Evolutionary conservation across 2,797 vertebrate species (phyloP), one percentile per base, ranked within the genome.

Genomic region (Urophycis tenuis): DNA sequence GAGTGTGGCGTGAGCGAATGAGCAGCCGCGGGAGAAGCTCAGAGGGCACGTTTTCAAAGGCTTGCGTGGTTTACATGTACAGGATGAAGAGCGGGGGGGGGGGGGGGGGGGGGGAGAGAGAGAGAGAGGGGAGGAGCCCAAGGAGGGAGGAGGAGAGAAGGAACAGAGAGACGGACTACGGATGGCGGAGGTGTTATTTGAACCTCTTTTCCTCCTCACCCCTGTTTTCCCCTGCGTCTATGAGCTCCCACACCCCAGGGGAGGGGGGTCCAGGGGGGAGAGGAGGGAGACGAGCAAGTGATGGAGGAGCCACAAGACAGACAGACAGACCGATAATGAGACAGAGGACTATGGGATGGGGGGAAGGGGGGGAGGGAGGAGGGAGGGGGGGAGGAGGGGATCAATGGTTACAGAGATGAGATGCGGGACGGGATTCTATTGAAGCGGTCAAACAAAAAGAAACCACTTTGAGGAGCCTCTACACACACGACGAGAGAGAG

Each of bases 331-430:
- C 31, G 29, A 60, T 60, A 25, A 60, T 25, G 49, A 60, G 53
- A 60, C 11, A 60, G 53, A 60, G 8, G 53, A 25, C 53, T 25
- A 25, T 60, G 53, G 53, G n/a, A 60, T 60, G 73, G 3, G 35
- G 19, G 15, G 36, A 9, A 39, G 17, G 19, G 71, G 72, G 17
- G 14, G 35, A 7, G 33, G 15, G 35, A 14, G 17, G 30, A 15
- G 17, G 19, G 71, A 35, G 17, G 14, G 35, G 14, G 33, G 15
- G 35, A 14, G 17, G 30, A 15, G 25, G 2, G 3, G 35, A 73
- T 71, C 29, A 71, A 71, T 71, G 31, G 31, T 15, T 31, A 71
- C 12, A 80, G 86, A 10, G 1, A 80, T 76, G 45, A 77, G 75
- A 53, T 19, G 22, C 45, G 5, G 45, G 17, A 19, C 19, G 19